Percentiles rank a stretch among this genome's conserved stretches.
phyloP scores from a whole-genome alignment of 1,140 invertebrate genomes.

The Drosophila leontia region DNA sequence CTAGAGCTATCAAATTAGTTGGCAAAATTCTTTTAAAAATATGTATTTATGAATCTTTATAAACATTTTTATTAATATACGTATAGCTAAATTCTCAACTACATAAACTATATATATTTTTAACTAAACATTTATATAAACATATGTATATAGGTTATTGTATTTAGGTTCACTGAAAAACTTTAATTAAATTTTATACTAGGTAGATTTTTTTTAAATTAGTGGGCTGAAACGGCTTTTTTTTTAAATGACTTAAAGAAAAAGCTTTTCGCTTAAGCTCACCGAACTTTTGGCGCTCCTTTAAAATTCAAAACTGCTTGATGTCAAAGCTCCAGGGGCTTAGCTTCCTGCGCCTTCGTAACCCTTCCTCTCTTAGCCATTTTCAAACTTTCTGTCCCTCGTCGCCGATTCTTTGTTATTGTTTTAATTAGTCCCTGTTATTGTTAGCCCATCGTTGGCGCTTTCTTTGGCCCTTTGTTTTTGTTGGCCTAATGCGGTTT shows the following conservation, averaged over 20 bases:
- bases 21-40: not conserved
- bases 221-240: too few relatives aligned
- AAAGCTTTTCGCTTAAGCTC: conserved; percentile 4
- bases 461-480: conserved; percentile 9
- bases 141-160: too few relatives aligned
- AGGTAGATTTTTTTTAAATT: too few relatives aligned
- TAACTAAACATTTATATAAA: too few relatives aligned
- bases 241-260: too few relatives aligned
- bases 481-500: conserved; percentile 39
- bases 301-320: not conserved
- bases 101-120: too few relatives aligned
- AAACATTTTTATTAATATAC: too few relatives aligned
- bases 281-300: not conserved
- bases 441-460: conserved; percentile 17
- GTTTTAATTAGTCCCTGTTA: conserved; percentile 40
- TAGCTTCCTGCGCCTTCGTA: not conserved
- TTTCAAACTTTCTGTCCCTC: conserved; percentile 16
- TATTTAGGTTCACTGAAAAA: too few relatives aligned
- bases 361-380: not conserved
- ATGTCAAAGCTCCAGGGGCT: not conserved
- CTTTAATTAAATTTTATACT: too few relatives aligned
- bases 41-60: too few relatives aligned
- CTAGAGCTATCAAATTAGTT: not conserved
- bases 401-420: conserved; percentile 24
- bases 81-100: too few relatives aligned